phyloP scores from a whole-genome alignment of 2,888 invertebrate genomes.

The Syritta pipiens region DNA sequence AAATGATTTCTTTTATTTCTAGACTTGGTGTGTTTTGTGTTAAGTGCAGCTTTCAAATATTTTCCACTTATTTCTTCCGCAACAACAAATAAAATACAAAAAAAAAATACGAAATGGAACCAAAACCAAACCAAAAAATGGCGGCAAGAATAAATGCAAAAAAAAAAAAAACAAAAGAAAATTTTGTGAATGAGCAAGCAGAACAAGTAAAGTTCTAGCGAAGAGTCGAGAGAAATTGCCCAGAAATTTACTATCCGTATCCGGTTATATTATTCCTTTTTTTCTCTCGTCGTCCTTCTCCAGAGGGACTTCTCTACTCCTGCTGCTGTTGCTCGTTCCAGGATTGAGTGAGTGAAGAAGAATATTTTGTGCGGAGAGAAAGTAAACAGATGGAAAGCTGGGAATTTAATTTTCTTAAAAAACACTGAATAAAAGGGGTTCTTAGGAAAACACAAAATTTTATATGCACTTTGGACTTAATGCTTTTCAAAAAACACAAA shows the following conservation, averaged over 20 bases:
- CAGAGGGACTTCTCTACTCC: too few species aligned
- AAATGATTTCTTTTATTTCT: conserved; percentile 11
- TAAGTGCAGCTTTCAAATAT: conserved; percentile 68
- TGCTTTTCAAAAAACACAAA: too few species aligned
- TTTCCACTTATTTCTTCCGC: conserved; percentile 57
- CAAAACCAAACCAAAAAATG: too few species aligned
- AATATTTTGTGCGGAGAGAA: background rate
- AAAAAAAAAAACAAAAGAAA: background rate
- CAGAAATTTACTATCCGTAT: too few species aligned
- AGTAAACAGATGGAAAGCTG: conserved; percentile 20
- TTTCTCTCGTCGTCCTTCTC: too few species aligned
- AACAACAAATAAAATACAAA: conserved; percentile 35
- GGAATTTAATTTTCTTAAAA: conserved; percentile 42
- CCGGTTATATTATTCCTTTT: conserved; percentile 26
- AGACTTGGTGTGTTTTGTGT: conserved; percentile 35
- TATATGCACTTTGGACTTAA: too few species aligned
- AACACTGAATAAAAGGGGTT: too few species aligned
- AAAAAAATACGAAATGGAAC: background rate
- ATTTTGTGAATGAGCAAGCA: background rate
- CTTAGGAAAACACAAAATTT: too few species aligned
- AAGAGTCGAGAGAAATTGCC: conserved; percentile 37
- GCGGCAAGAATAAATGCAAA: background rate
- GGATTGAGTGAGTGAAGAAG: too few species aligned
- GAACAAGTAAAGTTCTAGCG: conserved; percentile 9
- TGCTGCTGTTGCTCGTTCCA: too few species aligned